Evolutionary conservation across 2,888 invertebrate species (phyloP).

Genomic region (Crossocerus cetratus): DNA sequence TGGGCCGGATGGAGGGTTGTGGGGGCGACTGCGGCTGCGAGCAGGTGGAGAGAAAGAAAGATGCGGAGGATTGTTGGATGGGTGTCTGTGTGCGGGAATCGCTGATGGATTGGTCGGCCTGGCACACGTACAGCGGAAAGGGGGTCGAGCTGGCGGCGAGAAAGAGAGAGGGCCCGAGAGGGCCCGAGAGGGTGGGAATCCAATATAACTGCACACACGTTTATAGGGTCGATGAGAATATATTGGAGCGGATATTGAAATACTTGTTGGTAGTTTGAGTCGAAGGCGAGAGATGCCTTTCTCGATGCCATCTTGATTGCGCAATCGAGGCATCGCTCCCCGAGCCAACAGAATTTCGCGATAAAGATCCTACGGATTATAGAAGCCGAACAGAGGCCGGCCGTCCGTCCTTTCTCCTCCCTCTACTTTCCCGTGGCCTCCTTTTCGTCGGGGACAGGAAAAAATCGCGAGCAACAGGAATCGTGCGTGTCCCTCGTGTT

Average conservation of each 20-base stretch:
- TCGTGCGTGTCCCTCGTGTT: constrained; percentile 4
- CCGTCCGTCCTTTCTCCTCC: not conserved
- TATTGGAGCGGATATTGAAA: constrained; percentile 75
- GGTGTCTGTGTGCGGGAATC: constrained; percentile 17
- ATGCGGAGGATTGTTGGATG: not conserved
- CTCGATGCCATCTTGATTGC: constrained; percentile 75
- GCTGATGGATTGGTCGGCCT: constrained; percentile 27
- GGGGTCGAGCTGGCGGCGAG: constrained; percentile 21
- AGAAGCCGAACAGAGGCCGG: constrained; percentile 47
- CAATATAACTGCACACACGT: constrained; percentile 75
- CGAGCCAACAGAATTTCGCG: constrained; percentile 66
- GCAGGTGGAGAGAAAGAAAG: not conserved
- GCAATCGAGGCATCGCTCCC: constrained; percentile 69
- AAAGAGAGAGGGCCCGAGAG: constrained; percentile 26
- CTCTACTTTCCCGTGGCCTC: not conserved
- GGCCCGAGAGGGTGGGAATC: constrained; percentile 63
- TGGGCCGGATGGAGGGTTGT: not conserved
- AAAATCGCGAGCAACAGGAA: not conserved
- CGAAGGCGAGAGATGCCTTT: constrained; percentile 74
- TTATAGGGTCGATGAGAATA: constrained; percentile 73
- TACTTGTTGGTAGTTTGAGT: constrained; percentile 76
- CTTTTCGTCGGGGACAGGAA: not conserved
- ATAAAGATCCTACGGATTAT: constrained; percentile 70
- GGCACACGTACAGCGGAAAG: constrained; percentile 4
- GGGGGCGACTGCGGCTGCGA: constrained; percentile 21